These are phyloP conservation scores for Episyrphus balteatus DNA, from an alignment of 1,140 invertebrate species.

Conservation along the genomic window DNA sequence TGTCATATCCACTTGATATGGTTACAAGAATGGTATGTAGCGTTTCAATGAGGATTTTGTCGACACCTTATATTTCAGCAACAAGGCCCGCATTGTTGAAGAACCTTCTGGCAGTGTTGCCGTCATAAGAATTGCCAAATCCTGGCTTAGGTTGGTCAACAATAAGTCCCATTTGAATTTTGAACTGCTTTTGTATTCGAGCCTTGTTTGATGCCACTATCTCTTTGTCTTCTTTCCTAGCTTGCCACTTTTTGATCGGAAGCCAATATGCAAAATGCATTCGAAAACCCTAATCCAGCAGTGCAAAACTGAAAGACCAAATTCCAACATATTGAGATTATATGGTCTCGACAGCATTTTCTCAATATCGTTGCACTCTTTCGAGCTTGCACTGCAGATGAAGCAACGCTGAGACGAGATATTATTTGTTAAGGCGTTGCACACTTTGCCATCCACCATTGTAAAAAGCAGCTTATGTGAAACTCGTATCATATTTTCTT, in stretches of 20 bases:
- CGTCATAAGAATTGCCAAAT: constrained; percentile 28
- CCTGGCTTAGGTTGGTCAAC: constrained; percentile 30
- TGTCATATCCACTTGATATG: not conserved
- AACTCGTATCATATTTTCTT: not conserved
- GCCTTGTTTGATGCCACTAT: constrained; percentile 6
- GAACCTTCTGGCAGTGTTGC: constrained; percentile 28
- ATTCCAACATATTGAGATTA: not conserved
- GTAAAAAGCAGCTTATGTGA: not conserved
- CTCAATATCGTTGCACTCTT: not conserved
- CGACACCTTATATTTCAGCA: not conserved
- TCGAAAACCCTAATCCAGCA: constrained; percentile 4
- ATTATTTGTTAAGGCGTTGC: not conserved
- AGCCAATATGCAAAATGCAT: constrained; percentile 13
- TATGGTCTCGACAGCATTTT: not conserved
- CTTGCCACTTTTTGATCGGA: constrained; percentile 15
- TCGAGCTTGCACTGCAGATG: not conserved
- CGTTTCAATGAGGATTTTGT: not conserved
- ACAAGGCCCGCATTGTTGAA: constrained; percentile 17
- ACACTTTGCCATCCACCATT: too few relatives aligned
- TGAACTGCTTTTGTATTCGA: constrained; percentile 11
- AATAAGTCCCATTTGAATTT: constrained; percentile 13
- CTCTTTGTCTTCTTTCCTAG: constrained; percentile 10
- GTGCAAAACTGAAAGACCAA: not conserved
- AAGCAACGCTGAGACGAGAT: not conserved
- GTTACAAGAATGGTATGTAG: not conserved